phyloP scores from a whole-genome alignment of 2,113 vertebrate genomes.

The Ardeotis arabs region DNA sequence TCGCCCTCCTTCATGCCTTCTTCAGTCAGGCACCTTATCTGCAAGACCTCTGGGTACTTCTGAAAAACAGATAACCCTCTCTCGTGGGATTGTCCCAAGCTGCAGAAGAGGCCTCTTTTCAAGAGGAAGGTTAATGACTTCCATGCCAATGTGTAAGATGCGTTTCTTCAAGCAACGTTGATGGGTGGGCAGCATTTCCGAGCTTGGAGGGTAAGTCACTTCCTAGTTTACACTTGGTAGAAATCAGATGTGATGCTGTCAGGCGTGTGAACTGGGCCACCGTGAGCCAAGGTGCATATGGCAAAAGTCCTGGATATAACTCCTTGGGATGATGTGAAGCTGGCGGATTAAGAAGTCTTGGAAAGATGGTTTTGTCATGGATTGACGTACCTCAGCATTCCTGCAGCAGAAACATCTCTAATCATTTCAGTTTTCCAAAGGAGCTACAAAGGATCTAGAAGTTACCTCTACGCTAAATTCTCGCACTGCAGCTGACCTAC shows the following conservation, averaged over 20 bases:
- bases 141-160: rapidly evolving
- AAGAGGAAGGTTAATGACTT: not conserved
- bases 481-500: not conserved
- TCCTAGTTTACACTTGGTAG: not conserved
- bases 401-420: not conserved
- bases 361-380: not conserved
- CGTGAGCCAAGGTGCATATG: rapidly evolving
- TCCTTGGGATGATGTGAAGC: not conserved
- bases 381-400: not conserved
- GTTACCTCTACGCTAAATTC: not conserved
- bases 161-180: not conserved
- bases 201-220: not conserved
- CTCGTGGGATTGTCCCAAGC: not conserved
- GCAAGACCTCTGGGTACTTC: not conserved
- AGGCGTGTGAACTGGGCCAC: not conserved
- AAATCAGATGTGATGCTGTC: not conserved
- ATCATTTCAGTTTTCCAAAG: not conserved
- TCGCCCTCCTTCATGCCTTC: not conserved
- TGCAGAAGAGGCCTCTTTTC: not conserved
- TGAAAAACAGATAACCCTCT: not conserved
- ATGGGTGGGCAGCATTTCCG: not conserved
- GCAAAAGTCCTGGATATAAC: not conserved
- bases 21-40: not conserved
- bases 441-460: not conserved
- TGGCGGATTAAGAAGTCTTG: not conserved